phyloP scores from a whole-genome alignment of 1,140 invertebrate species.

The Drosophila micromelanica region DNA sequence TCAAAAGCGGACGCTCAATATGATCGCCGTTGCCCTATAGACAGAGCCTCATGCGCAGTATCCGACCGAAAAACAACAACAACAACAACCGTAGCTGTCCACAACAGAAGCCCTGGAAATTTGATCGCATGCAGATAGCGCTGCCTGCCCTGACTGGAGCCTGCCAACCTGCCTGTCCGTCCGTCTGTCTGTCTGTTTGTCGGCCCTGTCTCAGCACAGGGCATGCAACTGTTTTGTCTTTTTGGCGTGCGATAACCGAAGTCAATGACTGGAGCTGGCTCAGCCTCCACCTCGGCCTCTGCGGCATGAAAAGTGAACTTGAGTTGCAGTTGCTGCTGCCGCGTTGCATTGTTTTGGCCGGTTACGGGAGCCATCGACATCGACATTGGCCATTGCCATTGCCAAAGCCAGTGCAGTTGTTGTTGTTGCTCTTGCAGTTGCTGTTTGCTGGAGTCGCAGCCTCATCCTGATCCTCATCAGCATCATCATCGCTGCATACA shows the following conservation, averaged over 20 bases:
- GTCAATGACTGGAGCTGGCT: constrained; percentile 70
- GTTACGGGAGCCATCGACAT: constrained; percentile 60
- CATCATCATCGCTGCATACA: constrained; percentile 83
- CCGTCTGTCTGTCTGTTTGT: constrained; percentile 18
- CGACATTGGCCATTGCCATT: constrained; percentile 36
- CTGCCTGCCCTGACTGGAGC: constrained; percentile 29
- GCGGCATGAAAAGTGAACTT: constrained; percentile 79
- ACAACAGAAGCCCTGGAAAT: constrained; percentile 80
- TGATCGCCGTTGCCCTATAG: constrained; percentile 50
- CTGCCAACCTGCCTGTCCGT: constrained; percentile 46
- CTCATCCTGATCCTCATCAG: constrained; percentile 71
- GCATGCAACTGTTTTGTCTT: constrained; percentile 81
- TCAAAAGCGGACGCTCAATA: constrained; percentile 80
- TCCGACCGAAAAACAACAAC: too few relatives aligned
- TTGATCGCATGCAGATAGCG: constrained; percentile 81
- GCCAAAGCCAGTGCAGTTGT: constrained; percentile 21
- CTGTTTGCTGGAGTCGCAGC: constrained; percentile 12
- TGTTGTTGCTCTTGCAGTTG: constrained; percentile 7
- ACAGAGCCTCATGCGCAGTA: neutral
- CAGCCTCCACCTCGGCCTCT: constrained; percentile 3
- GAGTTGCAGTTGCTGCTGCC: constrained; percentile 53
- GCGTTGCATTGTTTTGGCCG: constrained; percentile 57
- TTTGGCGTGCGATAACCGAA: constrained; percentile 80
- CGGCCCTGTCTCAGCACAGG: constrained; percentile 23
- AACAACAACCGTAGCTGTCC: constrained; percentile 10